phyloP scores from a whole-genome alignment of 2,797 vertebrate genomes.

The Eulemur rubriventer region DNA sequence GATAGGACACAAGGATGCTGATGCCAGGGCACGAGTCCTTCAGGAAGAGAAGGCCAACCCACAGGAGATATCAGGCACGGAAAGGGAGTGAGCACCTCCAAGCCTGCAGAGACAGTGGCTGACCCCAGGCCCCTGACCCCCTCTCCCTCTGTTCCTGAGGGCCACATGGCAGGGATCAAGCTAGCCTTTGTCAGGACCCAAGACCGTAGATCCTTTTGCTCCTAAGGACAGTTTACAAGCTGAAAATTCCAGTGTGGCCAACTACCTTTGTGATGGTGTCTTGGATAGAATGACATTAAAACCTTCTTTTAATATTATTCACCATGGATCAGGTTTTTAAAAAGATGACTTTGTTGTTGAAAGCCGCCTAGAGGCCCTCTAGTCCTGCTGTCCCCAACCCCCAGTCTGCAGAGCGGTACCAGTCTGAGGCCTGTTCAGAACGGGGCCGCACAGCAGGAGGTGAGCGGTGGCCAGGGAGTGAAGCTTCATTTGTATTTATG shows the following conservation, averaged over 20 bases:
- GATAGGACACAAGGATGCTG: not conserved
- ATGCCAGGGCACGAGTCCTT: not conserved
- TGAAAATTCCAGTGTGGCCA: not conserved
- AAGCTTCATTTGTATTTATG: no score
- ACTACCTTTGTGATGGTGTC: not conserved
- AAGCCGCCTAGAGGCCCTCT: not conserved
- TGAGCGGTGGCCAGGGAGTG: no score
- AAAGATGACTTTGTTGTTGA: not conserved
- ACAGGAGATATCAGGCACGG: not conserved
- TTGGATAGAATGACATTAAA: not conserved
- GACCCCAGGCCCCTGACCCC: not conserved
- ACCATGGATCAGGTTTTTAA: not conserved
- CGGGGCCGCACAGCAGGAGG: no score
- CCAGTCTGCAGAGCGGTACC: no score
- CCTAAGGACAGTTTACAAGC: not conserved
- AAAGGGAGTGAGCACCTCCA: not conserved
- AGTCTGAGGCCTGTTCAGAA: no score
- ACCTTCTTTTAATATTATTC: not conserved
- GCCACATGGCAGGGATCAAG: fast-evolving
- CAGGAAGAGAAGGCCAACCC: not conserved
- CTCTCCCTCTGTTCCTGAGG: not conserved
- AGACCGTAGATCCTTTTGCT: not conserved
- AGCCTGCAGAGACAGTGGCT: not conserved
- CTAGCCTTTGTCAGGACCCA: not conserved
- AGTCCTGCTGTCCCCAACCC: not conserved